Conservation (phyloP, 2,113 vertebrate genomes). For the Bubo blakistoni region DNA sequence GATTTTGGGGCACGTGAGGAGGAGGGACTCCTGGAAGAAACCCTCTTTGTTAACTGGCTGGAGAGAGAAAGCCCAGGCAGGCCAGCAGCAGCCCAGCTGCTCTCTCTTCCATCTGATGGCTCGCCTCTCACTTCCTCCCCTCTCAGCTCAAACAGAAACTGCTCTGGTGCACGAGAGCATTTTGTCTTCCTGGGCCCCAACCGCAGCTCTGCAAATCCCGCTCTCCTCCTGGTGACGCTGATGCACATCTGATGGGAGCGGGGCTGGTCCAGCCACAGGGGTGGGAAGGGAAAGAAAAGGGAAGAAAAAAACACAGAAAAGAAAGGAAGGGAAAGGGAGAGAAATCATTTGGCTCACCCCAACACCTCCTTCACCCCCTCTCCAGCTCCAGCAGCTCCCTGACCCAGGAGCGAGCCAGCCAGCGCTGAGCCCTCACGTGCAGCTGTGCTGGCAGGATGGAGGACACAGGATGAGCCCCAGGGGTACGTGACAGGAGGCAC, state of each 20-base stretch:
- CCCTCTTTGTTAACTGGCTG: not conserved
- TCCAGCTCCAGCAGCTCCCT: not conserved
- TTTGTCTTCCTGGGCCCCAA: accelerated
- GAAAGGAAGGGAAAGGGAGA: not conserved
- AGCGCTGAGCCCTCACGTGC: accelerated
- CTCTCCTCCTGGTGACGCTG: not conserved
- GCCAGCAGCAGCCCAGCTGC: not conserved
- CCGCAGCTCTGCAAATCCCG: not conserved
- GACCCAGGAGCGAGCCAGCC: not conserved
- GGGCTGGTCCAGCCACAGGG: not conserved
- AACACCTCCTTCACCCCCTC: not conserved
- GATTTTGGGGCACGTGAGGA: accelerated
- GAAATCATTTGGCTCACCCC: not conserved
- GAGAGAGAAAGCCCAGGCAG: not conserved
- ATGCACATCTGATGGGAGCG: not conserved
- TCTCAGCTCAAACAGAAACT: not conserved
- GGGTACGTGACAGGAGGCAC: not conserved
- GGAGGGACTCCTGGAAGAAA: not conserved
- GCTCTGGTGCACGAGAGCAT: not conserved
- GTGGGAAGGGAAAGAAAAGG: not conserved
- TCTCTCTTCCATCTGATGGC: not conserved
- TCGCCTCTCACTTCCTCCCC: accelerated
- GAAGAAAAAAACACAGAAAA: not conserved
- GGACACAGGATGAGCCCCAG: accelerated
- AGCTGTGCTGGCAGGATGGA: not conserved